Evolutionary conservation across 2,113 vertebrate species (phyloP).

Genomic region (Psophia crepitans): DNA sequence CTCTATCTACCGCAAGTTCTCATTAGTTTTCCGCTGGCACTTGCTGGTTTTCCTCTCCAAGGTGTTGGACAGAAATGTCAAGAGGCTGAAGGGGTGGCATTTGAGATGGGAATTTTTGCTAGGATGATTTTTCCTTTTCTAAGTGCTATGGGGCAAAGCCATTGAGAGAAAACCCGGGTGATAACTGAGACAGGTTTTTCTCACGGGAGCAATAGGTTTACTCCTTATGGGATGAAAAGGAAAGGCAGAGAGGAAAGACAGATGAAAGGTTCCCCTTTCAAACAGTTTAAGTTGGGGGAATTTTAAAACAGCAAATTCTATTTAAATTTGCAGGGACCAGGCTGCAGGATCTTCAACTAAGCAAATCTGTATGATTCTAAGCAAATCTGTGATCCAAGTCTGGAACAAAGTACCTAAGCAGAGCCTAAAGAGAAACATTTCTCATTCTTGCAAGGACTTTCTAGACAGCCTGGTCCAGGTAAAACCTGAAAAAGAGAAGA

Average conservation of each 20-base stretch:
- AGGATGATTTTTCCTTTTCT: background rate
- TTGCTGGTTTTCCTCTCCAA: slow-evolving; percentile 64
- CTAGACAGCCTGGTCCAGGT: background rate
- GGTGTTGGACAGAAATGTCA: slow-evolving; percentile 65
- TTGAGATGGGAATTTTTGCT: background rate
- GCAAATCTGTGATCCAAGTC: background rate
- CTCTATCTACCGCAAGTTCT: slow-evolving; percentile 55
- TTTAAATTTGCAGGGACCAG: background rate
- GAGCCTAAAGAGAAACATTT: background rate
- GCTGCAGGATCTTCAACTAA: background rate
- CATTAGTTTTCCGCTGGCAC: slow-evolving; percentile 56
- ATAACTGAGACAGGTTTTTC: slow-evolving; percentile 42
- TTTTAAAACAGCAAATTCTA: background rate
- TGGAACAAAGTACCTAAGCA: background rate
- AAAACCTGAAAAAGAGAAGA: background rate
- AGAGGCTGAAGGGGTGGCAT: slow-evolving; percentile 21
- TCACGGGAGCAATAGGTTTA: background rate
- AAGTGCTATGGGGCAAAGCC: slow-evolving; percentile 7
- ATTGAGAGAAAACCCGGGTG: background rate
- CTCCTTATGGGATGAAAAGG: background rate
- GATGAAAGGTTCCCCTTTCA: background rate
- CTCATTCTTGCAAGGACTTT: background rate
- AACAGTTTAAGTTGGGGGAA: background rate
- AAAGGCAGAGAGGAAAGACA: background rate
- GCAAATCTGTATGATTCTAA: background rate